These are phyloP conservation scores for Meta bourneti DNA, from an alignment of 2,888 invertebrate species.

Conservation along the genomic window DNA sequence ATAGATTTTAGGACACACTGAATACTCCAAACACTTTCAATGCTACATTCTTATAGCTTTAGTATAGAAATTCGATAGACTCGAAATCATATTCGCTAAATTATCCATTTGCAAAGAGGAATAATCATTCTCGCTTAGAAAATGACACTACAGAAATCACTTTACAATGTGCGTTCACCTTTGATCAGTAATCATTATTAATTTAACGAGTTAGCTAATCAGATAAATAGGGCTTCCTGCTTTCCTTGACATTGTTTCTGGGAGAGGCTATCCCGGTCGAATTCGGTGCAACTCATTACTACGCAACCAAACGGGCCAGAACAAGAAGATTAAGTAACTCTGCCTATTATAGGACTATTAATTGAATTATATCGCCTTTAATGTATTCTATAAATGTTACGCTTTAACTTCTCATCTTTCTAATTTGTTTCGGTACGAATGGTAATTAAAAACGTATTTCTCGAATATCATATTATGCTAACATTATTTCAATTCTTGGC, in stretches of 20 bases:
- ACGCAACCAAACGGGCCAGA: not conserved
- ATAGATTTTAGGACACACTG: too few relatives aligned
- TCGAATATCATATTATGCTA: too few relatives aligned
- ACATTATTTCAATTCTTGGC: too few relatives aligned
- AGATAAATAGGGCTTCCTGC: slow-evolving; percentile 31
- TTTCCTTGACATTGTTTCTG: slow-evolving; percentile 7
- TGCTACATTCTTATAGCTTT: not conserved
- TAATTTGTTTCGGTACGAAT: not conserved
- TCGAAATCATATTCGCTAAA: not conserved
- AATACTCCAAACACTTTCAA: too few relatives aligned
- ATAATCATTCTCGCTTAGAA: not conserved
- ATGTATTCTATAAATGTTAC: not conserved
- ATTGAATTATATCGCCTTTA: not conserved
- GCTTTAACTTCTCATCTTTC: not conserved
- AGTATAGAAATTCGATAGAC: not conserved
- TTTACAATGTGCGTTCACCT: slow-evolving; percentile 21
- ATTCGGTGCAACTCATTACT: not conserved
- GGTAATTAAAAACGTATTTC: too few relatives aligned
- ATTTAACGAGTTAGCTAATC: slow-evolving; percentile 20
- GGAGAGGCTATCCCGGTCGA: not conserved
- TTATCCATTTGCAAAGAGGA: not conserved
- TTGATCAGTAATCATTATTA: slow-evolving; percentile 37
- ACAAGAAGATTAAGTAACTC: not conserved
- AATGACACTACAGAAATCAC: slow-evolving; percentile 11
- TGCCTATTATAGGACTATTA: not conserved